Conservation (phyloP, 1,140 invertebrate species). For the Oedothorax gibbosus region DNA sequence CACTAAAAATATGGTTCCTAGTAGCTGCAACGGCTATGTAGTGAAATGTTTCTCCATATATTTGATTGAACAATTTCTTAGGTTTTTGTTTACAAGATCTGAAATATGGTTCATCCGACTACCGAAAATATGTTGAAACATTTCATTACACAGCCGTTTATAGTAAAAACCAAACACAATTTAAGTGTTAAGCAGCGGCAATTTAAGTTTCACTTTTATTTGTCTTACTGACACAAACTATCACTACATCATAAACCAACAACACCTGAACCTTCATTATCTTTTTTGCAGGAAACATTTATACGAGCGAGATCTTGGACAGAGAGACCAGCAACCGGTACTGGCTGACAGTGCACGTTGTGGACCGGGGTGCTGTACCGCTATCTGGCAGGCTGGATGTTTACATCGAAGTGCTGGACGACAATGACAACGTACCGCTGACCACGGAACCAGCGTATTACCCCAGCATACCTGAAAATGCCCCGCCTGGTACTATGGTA, state of each 20-base stretch:
- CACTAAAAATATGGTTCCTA: no score
- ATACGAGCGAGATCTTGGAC: slow-evolving; percentile 85
- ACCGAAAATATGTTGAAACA: no score
- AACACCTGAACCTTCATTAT: not conserved
- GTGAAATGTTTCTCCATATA: no score
- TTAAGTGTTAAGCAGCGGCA: no score
- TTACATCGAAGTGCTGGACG: slow-evolving; percentile 88
- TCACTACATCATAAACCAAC: not conserved
- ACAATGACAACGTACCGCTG: slow-evolving; percentile 93
- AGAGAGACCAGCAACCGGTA: slow-evolving; percentile 87
- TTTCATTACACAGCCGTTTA: no score
- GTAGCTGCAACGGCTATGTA: no score
- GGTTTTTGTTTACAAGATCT: no score
- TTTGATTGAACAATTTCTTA: no score
- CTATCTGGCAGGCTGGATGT: slow-evolving; percentile 85
- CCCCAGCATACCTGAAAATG: slow-evolving; percentile 85
- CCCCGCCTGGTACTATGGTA: slow-evolving; percentile 79
- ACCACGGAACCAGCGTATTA: slow-evolving; percentile 88
- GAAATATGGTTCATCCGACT: no score
- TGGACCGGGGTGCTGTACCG: slow-evolving; percentile 89
- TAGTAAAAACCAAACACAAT: no score
- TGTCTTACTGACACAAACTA: no score
- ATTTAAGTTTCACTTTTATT: no score
- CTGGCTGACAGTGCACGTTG: slow-evolving; percentile 93
- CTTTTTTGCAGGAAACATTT: slow-evolving; percentile 81